Base-by-base conservation (phyloP, 1,140 invertebrate genomes). In the Plodia interpunctella region DNA sequence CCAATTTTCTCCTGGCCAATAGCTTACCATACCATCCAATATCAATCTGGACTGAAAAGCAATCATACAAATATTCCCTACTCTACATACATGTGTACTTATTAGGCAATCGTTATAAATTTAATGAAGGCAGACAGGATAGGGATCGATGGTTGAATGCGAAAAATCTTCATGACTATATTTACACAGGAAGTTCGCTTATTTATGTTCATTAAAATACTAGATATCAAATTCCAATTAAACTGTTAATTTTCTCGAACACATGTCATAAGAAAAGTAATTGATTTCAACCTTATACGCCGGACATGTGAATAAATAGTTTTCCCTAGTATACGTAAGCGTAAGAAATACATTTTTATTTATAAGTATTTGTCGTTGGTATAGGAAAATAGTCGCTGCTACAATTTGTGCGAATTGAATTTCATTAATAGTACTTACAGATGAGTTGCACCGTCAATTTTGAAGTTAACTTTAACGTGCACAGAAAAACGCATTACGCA, bases 171-270 rank as follows among this genome's bases (percentile, higher is more conserved):
- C 38, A 44, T 15, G 38, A 17, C 38, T 44, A 44, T 44, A 44
- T 44, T 15, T 15, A 44, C 38, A 44, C 38, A 44, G 38, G 38
- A 44, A n/a, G 38, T 15, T 2, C 13, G 38, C 38, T 44, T 44
- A 44, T 15, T 44, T 44, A 44, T 44, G n/a, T 44, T 44, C 38
- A 44, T 44, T 44, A 44, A 44, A 44, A 44, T 44, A 44, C 38
- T 10, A 44, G 38, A 44, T 44, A 44, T 44, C 38, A 44, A 44
- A 44, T 44, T 44, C 38, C 10, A 44, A 44, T 44, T 44, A 44
- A 44, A 44, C 38, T n/a, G 38, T 44, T 44, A 44, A 44, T 44
- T 44, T 44, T 44, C 38, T 15, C 13, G 10, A 44, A 3, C 15
- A 15, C 38, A 44, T 15, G 38, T 44, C 38, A 15, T 44, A 44